Conservation (phyloP, 2,797 vertebrate genomes). For the Clarias platycephalus region DNA sequence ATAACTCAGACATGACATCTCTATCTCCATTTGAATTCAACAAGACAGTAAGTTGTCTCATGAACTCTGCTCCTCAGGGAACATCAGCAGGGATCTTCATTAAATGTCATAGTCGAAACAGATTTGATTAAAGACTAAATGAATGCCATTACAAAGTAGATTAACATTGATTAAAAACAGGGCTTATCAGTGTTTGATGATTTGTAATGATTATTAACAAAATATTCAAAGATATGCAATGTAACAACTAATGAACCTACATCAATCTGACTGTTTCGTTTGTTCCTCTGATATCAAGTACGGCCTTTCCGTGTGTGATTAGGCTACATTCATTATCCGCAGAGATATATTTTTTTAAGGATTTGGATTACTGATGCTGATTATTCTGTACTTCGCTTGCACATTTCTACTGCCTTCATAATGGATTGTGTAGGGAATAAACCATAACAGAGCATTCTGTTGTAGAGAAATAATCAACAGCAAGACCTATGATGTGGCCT, state of each 20-base stretch:
- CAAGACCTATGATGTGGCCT: background rate
- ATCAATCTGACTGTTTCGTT: slow-evolving; percentile 33
- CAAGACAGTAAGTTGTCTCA: slow-evolving; percentile 15
- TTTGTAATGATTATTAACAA: slow-evolving; percentile 21
- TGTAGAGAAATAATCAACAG: slow-evolving; percentile 5
- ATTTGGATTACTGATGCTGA: slow-evolving; percentile 5
- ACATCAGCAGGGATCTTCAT: slow-evolving; percentile 42
- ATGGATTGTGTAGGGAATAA: background rate
- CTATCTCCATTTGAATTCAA: background rate
- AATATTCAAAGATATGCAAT: slow-evolving; percentile 30
- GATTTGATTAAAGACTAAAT: slow-evolving; percentile 43
- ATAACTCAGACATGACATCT: background rate
- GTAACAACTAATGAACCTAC: slow-evolving; percentile 24
- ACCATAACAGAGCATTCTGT: background rate
- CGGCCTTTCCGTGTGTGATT: background rate
- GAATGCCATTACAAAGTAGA: slow-evolving; percentile 44
- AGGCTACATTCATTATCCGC: slow-evolving; percentile 14
- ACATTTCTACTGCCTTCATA: background rate
- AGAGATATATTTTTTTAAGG: background rate
- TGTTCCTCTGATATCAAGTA: slow-evolving; percentile 15
- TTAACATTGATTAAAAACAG: slow-evolving; percentile 16
- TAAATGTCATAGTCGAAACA: slow-evolving; percentile 49
- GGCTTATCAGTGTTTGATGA: slow-evolving; percentile 40
- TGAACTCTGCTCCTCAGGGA: slow-evolving; percentile 1
- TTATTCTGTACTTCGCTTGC: background rate